Conservation (phyloP, 2,113 vertebrate species). For the Argyrosomus japonicus region DNA sequence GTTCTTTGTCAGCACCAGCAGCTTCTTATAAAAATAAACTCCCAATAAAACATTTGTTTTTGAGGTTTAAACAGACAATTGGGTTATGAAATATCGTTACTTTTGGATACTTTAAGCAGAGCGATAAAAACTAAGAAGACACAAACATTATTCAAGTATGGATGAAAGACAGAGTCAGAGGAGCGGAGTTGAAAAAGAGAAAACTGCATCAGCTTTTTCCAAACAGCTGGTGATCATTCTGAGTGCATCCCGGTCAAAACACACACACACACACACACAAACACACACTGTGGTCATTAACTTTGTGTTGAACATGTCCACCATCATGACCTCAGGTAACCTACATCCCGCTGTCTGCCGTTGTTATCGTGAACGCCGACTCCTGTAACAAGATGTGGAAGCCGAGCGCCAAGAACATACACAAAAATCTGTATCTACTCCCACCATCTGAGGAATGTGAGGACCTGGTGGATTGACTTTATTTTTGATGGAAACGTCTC, state of each 20-base stretch:
- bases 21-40: neutral
- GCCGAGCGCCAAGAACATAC: too few relatives aligned
- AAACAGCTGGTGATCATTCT: neutral
- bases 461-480: too few relatives aligned
- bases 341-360: too few relatives aligned
- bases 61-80: neutral
- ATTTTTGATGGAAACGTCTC: too few relatives aligned
- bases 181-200: neutral
- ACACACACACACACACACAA: neutral
- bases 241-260: neutral
- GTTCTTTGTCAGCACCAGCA: constrained; percentile 14
- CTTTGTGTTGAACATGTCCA: neutral
- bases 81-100: neutral
- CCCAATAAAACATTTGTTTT: neutral
- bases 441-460: too few relatives aligned
- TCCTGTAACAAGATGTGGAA: too few relatives aligned
- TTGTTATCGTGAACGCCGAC: too few relatives aligned
- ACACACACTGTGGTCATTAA: neutral
- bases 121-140: neutral
- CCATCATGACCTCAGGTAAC: neutral
- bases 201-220: neutral
- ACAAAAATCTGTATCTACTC: too few relatives aligned
- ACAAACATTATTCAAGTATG: neutral
- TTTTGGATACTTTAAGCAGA: too few relatives aligned
- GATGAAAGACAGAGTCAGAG: neutral